Percentiles rank a stretch among this genome's conserved stretches.
These are phyloP conservation scores for Copsychus sechellarum DNA, from an alignment of 2,113 vertebrate species.

Conservation along the genomic window DNA sequence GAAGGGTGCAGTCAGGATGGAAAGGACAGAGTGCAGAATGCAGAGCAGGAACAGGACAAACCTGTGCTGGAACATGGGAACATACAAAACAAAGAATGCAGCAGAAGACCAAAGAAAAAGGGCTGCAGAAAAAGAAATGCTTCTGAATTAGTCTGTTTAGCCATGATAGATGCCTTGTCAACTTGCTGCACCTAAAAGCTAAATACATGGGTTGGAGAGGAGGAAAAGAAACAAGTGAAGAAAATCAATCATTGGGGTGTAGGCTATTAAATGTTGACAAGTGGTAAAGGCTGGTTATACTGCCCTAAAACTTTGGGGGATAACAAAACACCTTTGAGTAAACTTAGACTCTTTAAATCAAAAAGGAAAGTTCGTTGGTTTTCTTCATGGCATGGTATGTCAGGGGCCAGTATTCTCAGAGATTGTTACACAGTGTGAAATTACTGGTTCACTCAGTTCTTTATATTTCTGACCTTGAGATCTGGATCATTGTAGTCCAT, in stretches of 20 bases:
- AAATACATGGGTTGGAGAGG: constrained; percentile 46
- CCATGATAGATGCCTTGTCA: constrained; percentile 59
- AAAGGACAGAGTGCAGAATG: background rate
- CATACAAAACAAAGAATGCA: background rate
- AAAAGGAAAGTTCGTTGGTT: constrained; percentile 23
- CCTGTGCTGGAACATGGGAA: background rate
- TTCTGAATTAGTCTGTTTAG: constrained; percentile 52
- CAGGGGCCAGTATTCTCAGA: constrained; percentile 26
- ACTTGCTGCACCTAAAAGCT: constrained; percentile 40
- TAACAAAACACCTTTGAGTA: constrained; percentile 48
- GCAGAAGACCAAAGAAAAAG: background rate
- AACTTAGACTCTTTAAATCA: constrained; percentile 47
- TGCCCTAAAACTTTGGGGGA: constrained; percentile 55
- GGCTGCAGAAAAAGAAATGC: constrained; percentile 43
- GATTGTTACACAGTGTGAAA: constrained; percentile 18
- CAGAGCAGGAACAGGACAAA: background rate
- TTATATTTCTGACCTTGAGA: constrained; percentile 47
- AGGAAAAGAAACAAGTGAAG: background rate
- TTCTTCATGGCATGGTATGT: background rate
- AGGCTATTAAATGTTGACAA: constrained; percentile 56
- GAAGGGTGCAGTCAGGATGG: background rate
- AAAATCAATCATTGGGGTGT: constrained; percentile 54
- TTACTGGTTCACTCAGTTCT: constrained; percentile 2
- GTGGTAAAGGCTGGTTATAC: constrained; percentile 33
- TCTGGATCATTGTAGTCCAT: background rate